Evolutionary conservation across 2,888 invertebrate species (phyloP).

Genomic region (Drosophila melanocephala): DNA sequence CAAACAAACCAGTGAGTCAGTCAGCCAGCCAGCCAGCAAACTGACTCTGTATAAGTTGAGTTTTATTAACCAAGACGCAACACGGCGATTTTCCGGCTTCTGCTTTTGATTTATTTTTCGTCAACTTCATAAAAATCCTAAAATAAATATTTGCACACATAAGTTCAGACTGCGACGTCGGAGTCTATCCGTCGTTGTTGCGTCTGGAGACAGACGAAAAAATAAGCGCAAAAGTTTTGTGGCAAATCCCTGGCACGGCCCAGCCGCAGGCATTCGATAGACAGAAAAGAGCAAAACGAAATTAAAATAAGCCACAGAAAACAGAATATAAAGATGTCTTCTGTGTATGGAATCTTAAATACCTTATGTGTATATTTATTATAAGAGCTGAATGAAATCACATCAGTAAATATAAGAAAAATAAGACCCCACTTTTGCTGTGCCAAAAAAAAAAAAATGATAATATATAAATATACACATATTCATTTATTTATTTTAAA

Average conservation of each 20-base stretch:
- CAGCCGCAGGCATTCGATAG: conserved; percentile 49
- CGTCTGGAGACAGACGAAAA: conserved; percentile 62
- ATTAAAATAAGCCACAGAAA: conserved; percentile 48
- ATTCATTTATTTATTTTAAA: not conserved
- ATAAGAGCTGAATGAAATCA: not conserved
- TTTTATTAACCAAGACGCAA: conserved; percentile 59
- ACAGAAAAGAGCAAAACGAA: conserved; percentile 52
- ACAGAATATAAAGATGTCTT: no score
- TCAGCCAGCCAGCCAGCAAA: conserved; percentile 7
- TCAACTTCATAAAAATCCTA: conserved; percentile 67
- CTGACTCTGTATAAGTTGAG: conserved; percentile 35
- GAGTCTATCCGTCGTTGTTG: conserved; percentile 18
- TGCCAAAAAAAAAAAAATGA: not conserved
- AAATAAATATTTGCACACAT: conserved; percentile 75
- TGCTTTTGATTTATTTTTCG: conserved; percentile 42
- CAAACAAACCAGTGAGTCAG: not conserved
- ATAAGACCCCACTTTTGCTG: not conserved
- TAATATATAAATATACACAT: no score
- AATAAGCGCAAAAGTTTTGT: conserved; percentile 63
- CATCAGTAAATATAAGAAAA: not conserved
- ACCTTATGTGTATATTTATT: conserved; percentile 1
- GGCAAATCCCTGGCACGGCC: conserved; percentile 53
- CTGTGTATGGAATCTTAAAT: not conserved
- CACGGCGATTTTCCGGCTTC: conserved; percentile 51
- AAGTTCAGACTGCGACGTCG: conserved; percentile 40